Base-by-base conservation (phyloP, 2,113 vertebrate species). In the Sinocyclocheilus anophthalmus region DNA sequence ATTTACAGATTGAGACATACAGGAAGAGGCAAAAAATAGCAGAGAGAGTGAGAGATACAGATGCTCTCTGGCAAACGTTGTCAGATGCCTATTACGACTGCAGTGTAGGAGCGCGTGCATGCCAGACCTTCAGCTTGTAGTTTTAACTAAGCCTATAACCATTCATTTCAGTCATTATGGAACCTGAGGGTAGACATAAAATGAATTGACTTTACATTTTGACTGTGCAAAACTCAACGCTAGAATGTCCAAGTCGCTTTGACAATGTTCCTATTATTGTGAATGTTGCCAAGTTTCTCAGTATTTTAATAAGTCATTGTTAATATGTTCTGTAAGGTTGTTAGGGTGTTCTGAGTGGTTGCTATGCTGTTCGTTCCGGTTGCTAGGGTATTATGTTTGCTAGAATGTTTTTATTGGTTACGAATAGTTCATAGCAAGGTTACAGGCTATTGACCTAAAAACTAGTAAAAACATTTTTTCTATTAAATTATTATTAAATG, bases 11-110 rank as follows among this genome's bases (percentile, higher is more conserved):
- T 82, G 65, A 82, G 24, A 82, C 39, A n/a, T 48, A 69, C 81
- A 82, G 81, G 42, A 82, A 82, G 65, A 70, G 45, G 81, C 45
- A 82, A 33, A 82, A 82, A 69, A 82, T 82, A 82, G 81, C 81
- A 37, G 42, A 50, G 80, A 9, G 50, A 72, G 33, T 9, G 69
- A 79, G 76, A 48, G 80, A 70, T 53, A 30, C 45, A 53, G 63
- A 70, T 30, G 63, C 79, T 81, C n/a, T 50, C 42, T 69, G 79
- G 45, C 79, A 81, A 63, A 53, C 42, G 7, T n/a, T 13, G 42
- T 82, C 24, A 53, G 50, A 82, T 22, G 63, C 9, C 80, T 24
- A 30, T 82, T 82, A 69, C 12, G 42, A 50, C 61, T 82, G 42
- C 24, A 50, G 79, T 22, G 24, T 45, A 30, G 57, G n/a, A 63